Evolutionary conservation across 2,113 vertebrate species (phyloP), one percentile per base, ranked within the genome.

Genomic region (Chamaetylas fuelleborni): DNA sequence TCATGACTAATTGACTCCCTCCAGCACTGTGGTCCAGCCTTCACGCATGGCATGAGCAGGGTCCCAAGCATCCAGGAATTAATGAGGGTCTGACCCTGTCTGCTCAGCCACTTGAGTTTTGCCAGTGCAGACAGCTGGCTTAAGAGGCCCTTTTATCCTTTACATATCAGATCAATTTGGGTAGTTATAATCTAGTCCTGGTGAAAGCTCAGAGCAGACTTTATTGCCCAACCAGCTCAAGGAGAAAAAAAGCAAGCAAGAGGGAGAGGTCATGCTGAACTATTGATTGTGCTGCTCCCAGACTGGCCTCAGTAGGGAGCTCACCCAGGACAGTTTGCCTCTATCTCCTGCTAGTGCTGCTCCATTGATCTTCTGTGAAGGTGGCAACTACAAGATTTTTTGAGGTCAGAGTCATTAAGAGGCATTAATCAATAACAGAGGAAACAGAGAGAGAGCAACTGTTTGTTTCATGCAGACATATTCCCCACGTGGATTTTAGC

Each of bases 241-340:
- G 78, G 79, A 76, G 80, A 12, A 58, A n/a, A 62, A 90, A 90
- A 93, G 66, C 93, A 93, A 93, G 95, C 88, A 58, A 79, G 78
- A 87, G 73, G 69, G 56, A 96, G 91, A 96, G 92, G 91, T 97
- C 92, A 78, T 31, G 91, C 76, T 91, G 96, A 96, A 92, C 91
- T 94, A 95, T 95, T 9, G 94, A 97, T 93, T 10, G 73, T 53
- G 78, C 69, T 82, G 90, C 80, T 93, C 91, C 90, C 83, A 47
- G 78, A 70, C 23, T 10, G 70, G 86, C 61, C 90, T 84, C 51
- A 31, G 83, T 79, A 80, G 64, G 22, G 88, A 88, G 47, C 78
- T 80, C 64, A 4, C 66, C 67, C 5, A 17, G 93, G 93, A 92
- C 86, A 57, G 57, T 83, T 92, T 91, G 88, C 78, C 86, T 89